Base-by-base conservation (phyloP, 1,140 invertebrate species). In the Lithobius niger region DNA sequence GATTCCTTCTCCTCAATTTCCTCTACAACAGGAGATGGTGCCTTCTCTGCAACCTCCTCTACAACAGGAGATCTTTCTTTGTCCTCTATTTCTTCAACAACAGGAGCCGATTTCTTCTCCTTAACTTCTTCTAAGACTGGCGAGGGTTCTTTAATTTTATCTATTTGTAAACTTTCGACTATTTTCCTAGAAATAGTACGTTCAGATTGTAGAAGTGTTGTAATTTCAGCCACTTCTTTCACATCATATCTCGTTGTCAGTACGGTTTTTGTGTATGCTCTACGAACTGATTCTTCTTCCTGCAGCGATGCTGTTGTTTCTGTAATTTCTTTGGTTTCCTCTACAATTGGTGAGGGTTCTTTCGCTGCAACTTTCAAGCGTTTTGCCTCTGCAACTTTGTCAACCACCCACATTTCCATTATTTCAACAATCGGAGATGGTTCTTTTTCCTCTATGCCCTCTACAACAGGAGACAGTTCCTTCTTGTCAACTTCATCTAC, bases 11-110 rank as follows among this genome's bases (percentile, higher is more conserved):
- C n/a, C n/a, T n/a, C n/a, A n/a, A n/a, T n/a, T n/a, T n/a, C n/a
- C n/a, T n/a, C n/a, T n/a, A n/a, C n/a, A n/a, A n/a, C n/a, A n/a
- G n/a, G n/a, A n/a, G n/a, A n/a, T n/a, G n/a, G n/a, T n/a, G 77
- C 76, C 62, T 77, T 70, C 55, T 74, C 71, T 6, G 78, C 67
- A 55, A 78, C 65, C 60, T 71, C 69, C 54, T 71, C 66, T 0
- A 76, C 75, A 40, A 77, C 70, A 47, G 64, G 65, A 53, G 66
- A 62, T 4, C 73, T 73, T 61, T 76, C 73, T 52, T n/a, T n/a
- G n/a, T n/a, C n/a, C n/a, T n/a, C n/a, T n/a, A n/a, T n/a, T n/a
- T n/a, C n/a, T n/a, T n/a, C n/a, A n/a, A n/a, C n/a, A n/a, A n/a
- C n/a, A n/a, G n/a, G n/a, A n/a, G n/a, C n/a, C n/a, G n/a, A n/a